A percentile compares a stretch with the other conserved stretches of the same genome.
These are phyloP conservation scores for Leucoptera coffeella DNA, from an alignment of 2,888 invertebrate genomes.

Conservation along the genomic window DNA sequence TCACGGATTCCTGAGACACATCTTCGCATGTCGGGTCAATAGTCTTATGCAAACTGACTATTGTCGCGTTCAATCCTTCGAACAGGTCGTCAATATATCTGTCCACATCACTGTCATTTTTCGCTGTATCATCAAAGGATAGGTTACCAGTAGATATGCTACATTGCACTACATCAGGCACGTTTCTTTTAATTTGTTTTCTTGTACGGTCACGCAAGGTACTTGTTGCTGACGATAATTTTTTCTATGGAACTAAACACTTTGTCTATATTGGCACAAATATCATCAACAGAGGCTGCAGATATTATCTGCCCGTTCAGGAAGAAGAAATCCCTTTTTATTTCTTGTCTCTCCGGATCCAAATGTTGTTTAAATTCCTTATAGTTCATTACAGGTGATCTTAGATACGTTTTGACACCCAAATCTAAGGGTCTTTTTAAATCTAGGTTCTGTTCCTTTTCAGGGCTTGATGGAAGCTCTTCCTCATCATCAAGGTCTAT, in stretches of 20 bases:
- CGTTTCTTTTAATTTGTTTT: constrained; percentile 11
- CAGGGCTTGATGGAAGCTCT: constrained; percentile 4
- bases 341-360: constrained; percentile 9
- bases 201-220: constrained; percentile 19
- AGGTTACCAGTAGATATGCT: constrained; percentile 25
- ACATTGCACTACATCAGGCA: constrained; percentile 24
- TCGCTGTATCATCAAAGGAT: constrained; percentile 29
- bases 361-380: constrained; percentile 25
- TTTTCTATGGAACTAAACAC: constrained; percentile 37
- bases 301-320: constrained; percentile 27
- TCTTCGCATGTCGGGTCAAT: constrained; percentile 10
- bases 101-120: constrained; percentile 18
- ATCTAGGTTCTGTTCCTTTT: constrained; percentile 25
- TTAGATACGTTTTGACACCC: constrained; percentile 21
- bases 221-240: constrained; percentile 16
- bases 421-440: constrained; percentile 21
- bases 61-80: constrained; percentile 19
- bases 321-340: constrained; percentile 18
- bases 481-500: constrained; percentile 33
- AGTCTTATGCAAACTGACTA: constrained; percentile 12
- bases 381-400: constrained; percentile 17
- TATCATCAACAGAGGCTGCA: constrained; percentile 28
- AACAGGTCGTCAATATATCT: constrained; percentile 35
- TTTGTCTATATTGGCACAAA: constrained; percentile 29
- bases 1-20: constrained; percentile 21